Conservation (phyloP, 2,888 invertebrate genomes). For the Ditula angustiorana region DNA sequence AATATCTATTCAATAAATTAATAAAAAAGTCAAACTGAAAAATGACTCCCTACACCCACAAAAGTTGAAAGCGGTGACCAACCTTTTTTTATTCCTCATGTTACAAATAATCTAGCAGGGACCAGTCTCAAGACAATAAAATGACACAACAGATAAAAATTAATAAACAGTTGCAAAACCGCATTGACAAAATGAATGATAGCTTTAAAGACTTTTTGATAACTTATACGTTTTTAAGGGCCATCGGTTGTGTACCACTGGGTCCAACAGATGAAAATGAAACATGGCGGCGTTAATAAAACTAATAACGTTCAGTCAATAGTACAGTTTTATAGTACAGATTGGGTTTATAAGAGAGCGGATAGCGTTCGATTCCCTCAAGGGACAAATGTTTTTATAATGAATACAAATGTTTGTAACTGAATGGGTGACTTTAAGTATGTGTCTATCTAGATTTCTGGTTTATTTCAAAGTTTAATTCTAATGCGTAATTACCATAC, state of each 20-base stretch:
- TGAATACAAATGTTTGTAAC: too few species aligned
- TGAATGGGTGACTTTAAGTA: too few species aligned
- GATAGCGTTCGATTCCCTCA: too few species aligned
- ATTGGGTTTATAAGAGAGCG: background rate
- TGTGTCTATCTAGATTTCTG: too few species aligned
- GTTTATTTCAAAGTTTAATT: too few species aligned
- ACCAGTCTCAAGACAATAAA: too few species aligned
- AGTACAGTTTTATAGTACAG: background rate
- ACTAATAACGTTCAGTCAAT: constrained; percentile 44
- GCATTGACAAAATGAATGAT: background rate
- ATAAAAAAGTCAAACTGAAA: constrained; percentile 53
- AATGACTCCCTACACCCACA: constrained; percentile 56
- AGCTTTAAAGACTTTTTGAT: background rate
- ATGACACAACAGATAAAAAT: background rate
- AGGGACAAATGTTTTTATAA: too few species aligned
- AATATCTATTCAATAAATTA: constrained; percentile 49
- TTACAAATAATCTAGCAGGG: too few species aligned
- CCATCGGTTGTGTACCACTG: constrained; percentile 34
- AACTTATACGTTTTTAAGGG: too few species aligned
- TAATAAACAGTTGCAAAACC: background rate
- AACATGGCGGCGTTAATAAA: constrained; percentile 44
- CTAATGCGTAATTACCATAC: too few species aligned
- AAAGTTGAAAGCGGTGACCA: constrained; percentile 45
- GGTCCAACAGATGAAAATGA: background rate
- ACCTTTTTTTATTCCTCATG: background rate